Evolutionary conservation across 2,888 invertebrate genomes (phyloP).

Genomic region (Proisotoma minuta): DNA sequence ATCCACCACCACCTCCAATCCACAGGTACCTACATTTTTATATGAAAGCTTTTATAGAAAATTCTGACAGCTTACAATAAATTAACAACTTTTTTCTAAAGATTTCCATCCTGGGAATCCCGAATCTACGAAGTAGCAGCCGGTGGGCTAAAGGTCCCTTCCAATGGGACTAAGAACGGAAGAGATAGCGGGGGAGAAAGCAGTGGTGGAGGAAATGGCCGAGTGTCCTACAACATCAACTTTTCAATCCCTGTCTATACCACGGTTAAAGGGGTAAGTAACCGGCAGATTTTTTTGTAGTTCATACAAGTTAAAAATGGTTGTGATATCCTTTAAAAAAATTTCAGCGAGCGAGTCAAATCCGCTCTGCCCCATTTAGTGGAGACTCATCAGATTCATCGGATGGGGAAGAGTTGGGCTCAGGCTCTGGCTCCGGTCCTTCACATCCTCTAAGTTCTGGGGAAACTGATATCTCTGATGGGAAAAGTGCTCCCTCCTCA

Average conservation of each 20-base stretch:
- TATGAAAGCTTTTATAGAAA: too few species aligned
- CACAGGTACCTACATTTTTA: conserved; percentile 61
- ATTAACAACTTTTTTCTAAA: too few species aligned
- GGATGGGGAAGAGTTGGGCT: conserved; percentile 72
- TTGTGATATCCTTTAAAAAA: too few species aligned
- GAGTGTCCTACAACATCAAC: conserved; percentile 47
- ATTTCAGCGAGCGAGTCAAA: conserved; percentile 91
- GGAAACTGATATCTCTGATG: conserved; percentile 55
- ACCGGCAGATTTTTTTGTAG: conserved; percentile 27
- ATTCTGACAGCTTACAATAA: too few species aligned
- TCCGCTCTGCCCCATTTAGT: conserved; percentile 90
- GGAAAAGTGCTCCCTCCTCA: conserved; percentile 46
- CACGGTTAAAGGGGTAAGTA: conserved; percentile 80
- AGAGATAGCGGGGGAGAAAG: conserved; percentile 22
- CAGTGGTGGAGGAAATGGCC: conserved; percentile 34
- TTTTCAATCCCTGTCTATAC: conserved; percentile 80
- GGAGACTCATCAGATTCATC: conserved; percentile 93
- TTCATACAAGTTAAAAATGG: too few species aligned
- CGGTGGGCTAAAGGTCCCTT: conserved; percentile 48
- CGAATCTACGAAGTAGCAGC: conserved; percentile 79
- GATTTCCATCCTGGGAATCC: conserved; percentile 90
- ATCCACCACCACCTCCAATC: conserved; percentile 83
- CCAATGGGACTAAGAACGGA: conserved; percentile 30
- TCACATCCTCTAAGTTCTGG: conserved; percentile 50
- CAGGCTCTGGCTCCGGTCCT: conserved; percentile 49